Percentiles rank a stretch among this genome's conserved stretches.
These are phyloP conservation scores for Anthoscopus minutus DNA, from an alignment of 2,113 vertebrate genomes.

Conservation along the genomic window DNA sequence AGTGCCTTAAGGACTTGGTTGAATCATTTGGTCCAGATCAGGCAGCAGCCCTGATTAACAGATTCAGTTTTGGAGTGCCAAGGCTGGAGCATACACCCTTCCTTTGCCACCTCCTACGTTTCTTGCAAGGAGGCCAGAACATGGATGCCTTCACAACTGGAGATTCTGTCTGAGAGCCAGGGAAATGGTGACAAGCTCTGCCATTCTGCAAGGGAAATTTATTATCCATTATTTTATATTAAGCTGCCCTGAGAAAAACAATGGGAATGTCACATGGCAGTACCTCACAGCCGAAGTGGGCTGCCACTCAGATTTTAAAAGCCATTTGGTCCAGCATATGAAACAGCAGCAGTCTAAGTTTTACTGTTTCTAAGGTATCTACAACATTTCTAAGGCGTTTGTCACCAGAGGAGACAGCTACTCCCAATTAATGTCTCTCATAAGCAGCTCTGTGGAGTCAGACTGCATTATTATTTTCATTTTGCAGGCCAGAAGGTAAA, in stretches of 20 bases:
- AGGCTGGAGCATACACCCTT: not conserved
- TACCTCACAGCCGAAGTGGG: not conserved
- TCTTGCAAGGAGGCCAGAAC: not conserved
- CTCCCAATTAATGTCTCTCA: not conserved
- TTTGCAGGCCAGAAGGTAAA: not conserved
- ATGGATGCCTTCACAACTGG: fast-evolving
- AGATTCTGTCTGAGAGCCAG: not conserved
- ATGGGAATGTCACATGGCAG: not conserved
- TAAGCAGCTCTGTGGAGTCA: not conserved
- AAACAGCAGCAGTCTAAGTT: not conserved
- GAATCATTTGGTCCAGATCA: not conserved
- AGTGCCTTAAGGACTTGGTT: not conserved
- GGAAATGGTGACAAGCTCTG: not conserved
- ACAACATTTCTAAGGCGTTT: not conserved
- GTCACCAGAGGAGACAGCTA: not conserved
- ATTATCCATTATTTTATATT: not conserved
- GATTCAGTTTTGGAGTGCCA: not conserved
- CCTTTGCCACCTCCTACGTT: fast-evolving
- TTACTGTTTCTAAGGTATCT: not conserved
- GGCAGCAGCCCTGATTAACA: not conserved
- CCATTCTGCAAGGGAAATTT: not conserved
- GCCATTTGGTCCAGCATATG: not conserved
- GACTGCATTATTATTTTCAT: not conserved
- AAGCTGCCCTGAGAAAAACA: not conserved
- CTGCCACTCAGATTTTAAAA: not conserved